Evolutionary conservation across 2,797 vertebrate genomes (phyloP).

Genomic region (Falco concolor): DNA sequence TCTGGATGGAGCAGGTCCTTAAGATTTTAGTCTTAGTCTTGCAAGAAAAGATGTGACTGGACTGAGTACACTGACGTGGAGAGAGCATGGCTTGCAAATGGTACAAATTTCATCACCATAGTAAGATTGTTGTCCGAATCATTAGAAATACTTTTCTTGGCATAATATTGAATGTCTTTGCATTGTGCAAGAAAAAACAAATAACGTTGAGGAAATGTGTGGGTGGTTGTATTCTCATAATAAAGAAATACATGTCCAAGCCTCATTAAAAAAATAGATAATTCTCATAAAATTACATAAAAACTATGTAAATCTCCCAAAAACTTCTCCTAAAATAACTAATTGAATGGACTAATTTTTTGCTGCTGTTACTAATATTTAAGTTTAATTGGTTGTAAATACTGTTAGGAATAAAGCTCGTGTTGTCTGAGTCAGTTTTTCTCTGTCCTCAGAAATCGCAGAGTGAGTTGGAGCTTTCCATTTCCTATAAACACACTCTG

Average conservation of each 20-base stretch:
- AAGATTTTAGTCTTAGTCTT: not conserved
- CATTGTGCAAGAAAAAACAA: not conserved
- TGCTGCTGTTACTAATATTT: not conserved
- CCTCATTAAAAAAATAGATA: not conserved
- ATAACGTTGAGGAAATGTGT: not conserved
- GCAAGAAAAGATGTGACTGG: not conserved
- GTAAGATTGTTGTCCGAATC: not conserved
- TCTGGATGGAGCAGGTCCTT: not conserved
- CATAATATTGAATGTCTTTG: not conserved
- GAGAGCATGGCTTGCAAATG: not conserved
- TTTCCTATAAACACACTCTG: not conserved
- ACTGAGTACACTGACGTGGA: not conserved
- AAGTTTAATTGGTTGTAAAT: not conserved
- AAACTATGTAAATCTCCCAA: not conserved
- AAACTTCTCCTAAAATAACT: not conserved
- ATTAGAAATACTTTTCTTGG: not conserved
- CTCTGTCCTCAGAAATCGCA: not conserved
- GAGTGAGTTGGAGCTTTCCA: not conserved
- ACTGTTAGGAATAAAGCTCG: not conserved
- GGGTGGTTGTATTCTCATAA: not conserved
- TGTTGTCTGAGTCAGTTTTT: conserved; percentile 23
- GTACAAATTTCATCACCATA: not conserved
- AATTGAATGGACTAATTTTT: conserved; percentile 27
- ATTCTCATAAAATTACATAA: not conserved
- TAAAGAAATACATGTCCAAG: not conserved